Evolutionary conservation across 2,888 invertebrate genomes (phyloP), one percentile per base, ranked within the genome.

Genomic region (Dolomedes plantarius): DNA sequence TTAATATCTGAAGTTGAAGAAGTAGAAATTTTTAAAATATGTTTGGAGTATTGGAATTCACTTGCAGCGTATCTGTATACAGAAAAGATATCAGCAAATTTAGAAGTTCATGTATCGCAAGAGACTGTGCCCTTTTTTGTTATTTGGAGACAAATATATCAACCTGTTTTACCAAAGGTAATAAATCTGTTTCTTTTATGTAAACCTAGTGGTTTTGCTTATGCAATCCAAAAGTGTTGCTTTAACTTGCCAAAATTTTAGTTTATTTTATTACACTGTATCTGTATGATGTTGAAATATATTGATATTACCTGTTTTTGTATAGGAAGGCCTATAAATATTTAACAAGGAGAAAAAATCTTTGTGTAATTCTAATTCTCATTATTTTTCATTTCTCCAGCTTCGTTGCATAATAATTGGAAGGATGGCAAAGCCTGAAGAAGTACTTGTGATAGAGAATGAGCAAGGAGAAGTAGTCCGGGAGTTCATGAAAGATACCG

Each of bases 401-500:
- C 95, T 99, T 56, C 94, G 99, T 64, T 96, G 96, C 90, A 98
- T 98, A 68, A 99, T 99, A 98, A 99, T 99, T 90, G 97, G 97
- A 86, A 94, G 99, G 90, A 99, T 99, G 99, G 99, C 99, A 23
- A 99, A 98, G 92, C 99, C 99, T 0, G 99, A 99, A 92, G 99
- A 99, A 93, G 99, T 99, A 41, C 93, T 99, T 87, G 98, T 99
- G 67, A 99, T 99, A 56, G 99, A 99, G 92, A 99, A 99, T 93
- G 99, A 99, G 91, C 98, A 99, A 92, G 99, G 99, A 56, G 99
- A 99, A 93, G 98, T 99, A 87, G 99, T 99, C 11, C 93, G 99
- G 88, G 99, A 99, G 92, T 98, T 99, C 91, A 99, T 99, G 97
- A 99, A 99, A 92, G 99, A 99, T 92, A 99, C 99, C 46, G 99